Base-by-base conservation (phyloP, 2,888 invertebrate genomes). In the Alsophila aescularia region DNA sequence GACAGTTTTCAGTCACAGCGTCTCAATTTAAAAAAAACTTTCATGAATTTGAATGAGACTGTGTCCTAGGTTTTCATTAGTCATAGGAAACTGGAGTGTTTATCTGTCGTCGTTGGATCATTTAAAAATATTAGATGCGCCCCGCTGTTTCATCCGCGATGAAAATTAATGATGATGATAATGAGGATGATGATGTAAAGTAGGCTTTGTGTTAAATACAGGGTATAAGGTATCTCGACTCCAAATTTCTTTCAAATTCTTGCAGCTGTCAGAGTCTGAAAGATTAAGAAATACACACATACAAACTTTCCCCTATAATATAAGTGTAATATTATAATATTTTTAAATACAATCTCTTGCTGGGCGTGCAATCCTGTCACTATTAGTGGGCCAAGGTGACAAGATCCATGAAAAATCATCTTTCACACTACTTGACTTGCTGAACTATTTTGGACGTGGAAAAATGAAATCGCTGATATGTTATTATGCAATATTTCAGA, bases 61-160 rank as follows among this genome's bases (percentile, higher is more conserved):
- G 52, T 52, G 35, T 36, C 41, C 47, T 52, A 52, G 41, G 47
- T 36, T 47, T 47, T 39, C 41, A 47, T 52, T 47, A 52, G 41
- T 52, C 52, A 52, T 32, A 52, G 47, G 47, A 52, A 47, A 31
- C 52, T 40, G 41, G 9, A 34, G 12, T 32, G 52, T 34, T 35
- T 47, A 5, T 47, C 41, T 47, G 40, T 52, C 41, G 32, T 43
- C 39, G 7, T 12, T 10, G 10, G 37, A 44, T 52, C 34, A 27
- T 32, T 39, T 44, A 24, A 39, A 24, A 37, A 32, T 37, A 32
- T 14, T n/a, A n/a, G n/a, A n/a, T n/a, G n/a, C n/a, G n/a, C n/a
- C n/a, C n/a, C n/a, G n/a, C n/a, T n/a, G n/a, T n/a, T n/a, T n/a
- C n/a, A n/a, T n/a, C n/a, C n/a, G n/a, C n/a, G n/a, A n/a, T n/a